Evolutionary conservation across 2,888 invertebrate species (phyloP).

Genomic region (Pristionchus entomophagus): DNA sequence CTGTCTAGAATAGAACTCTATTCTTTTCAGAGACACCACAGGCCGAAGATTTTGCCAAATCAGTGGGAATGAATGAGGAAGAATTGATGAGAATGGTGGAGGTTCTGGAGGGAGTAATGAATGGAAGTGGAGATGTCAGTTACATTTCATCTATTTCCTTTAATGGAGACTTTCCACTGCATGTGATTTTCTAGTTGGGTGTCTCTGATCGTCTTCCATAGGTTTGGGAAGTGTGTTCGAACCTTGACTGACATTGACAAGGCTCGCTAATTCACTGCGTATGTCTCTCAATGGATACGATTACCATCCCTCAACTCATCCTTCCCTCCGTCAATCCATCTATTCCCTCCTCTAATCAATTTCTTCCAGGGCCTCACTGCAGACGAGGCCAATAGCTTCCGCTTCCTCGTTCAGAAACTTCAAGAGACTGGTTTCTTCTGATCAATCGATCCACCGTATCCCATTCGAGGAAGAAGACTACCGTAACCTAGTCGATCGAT

Average conservation of each 20-base stretch:
- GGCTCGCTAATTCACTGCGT: no score
- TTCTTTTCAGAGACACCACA: conserved; percentile 71
- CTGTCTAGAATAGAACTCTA: neutral
- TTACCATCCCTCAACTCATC: neutral
- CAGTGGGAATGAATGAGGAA: conserved; percentile 66
- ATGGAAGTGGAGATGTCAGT: conserved; percentile 65
- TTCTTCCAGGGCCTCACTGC: conserved; percentile 20
- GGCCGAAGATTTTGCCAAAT: conserved; percentile 68
- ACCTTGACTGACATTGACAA: no score
- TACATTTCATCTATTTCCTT: no score
- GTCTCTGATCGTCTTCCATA: neutral
- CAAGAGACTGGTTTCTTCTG: conserved; percentile 75
- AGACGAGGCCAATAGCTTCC: conserved; percentile 69
- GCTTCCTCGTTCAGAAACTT: conserved; percentile 74
- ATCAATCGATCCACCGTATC: conserved; percentile 27
- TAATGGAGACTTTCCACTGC: no score
- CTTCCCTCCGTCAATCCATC: neutral
- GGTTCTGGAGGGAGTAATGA: conserved; percentile 68
- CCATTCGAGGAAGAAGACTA: neutral
- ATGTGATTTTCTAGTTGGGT: neutral
- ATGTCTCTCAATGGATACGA: no score
- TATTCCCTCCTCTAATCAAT: neutral
- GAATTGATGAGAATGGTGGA: conserved; percentile 67
- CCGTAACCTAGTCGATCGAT: conserved; percentile 28
- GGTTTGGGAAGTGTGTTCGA: no score